phyloP scores from a whole-genome alignment of 2,888 invertebrate species.

The Nymphalis polychloros region DNA sequence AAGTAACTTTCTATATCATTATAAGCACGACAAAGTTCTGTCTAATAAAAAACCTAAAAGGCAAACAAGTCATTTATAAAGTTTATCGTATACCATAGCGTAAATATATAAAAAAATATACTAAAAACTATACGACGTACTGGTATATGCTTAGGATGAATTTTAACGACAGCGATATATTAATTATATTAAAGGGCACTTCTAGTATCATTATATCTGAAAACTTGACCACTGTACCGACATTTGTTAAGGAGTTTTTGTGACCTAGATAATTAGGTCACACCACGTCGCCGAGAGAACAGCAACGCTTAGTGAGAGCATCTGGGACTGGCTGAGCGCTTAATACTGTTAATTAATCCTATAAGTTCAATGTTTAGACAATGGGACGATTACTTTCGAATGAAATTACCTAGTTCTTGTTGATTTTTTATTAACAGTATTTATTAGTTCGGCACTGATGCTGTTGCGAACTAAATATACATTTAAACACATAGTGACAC shows the following conservation, averaged over 20 bases:
- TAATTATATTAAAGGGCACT: background rate
- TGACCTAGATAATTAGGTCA: slow-evolving; percentile 38
- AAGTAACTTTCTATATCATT: too few species aligned
- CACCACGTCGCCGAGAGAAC: slow-evolving; percentile 28
- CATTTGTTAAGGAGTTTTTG: slow-evolving; percentile 43
- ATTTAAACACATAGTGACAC: too few species aligned
- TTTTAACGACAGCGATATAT: background rate
- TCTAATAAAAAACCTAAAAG: too few species aligned
- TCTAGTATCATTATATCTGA: slow-evolving; percentile 9
- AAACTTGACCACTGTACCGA: slow-evolving; percentile 21
- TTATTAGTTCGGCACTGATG: too few species aligned
- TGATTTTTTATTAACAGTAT: too few species aligned
- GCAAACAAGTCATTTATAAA: too few species aligned
- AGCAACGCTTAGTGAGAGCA: slow-evolving; percentile 19
- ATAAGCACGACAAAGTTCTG: too few species aligned
- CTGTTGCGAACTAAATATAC: too few species aligned
- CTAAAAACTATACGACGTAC: too few species aligned
- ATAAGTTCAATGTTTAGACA: slow-evolving; percentile 14
- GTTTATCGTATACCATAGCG: too few species aligned
- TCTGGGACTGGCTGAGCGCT: slow-evolving; percentile 15
- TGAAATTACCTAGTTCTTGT: background rate
- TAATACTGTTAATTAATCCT: slow-evolving; percentile 19
- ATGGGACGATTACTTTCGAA: background rate
- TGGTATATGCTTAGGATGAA: too few species aligned
- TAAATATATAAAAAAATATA: too few species aligned